Evolutionary conservation across 2,113 vertebrate genomes (phyloP).

Genomic region (Phalacrocorax aristotelis): DNA sequence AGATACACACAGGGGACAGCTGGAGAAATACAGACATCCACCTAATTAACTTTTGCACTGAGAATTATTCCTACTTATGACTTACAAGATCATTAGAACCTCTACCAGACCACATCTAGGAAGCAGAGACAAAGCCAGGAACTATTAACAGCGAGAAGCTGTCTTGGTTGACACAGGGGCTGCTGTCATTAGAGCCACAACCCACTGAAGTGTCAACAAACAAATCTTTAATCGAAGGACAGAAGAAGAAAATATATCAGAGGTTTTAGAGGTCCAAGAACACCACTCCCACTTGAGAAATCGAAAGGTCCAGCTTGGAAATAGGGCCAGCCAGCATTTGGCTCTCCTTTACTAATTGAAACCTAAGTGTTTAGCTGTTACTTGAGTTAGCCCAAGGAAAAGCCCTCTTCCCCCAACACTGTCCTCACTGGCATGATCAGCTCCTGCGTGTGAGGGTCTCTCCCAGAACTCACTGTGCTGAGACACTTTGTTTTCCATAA

Average conservation of each 20-base stretch:
- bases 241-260: background rate
- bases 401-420: background rate
- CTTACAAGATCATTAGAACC: background rate
- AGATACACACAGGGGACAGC: background rate
- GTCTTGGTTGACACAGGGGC: background rate
- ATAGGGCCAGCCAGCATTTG: background rate
- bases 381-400: background rate
- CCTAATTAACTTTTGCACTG: background rate
- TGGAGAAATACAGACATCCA: background rate
- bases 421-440: fast-evolving
- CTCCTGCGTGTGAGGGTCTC: background rate
- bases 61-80: background rate
- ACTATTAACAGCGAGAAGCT: background rate
- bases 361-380: background rate
- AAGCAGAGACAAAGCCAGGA: conserved; percentile 7
- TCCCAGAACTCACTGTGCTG: background rate
- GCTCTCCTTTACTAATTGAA: background rate
- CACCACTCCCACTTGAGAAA: background rate
- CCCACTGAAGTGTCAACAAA: background rate
- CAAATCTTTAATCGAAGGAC: background rate
- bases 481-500: background rate
- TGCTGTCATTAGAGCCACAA: background rate
- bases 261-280: background rate
- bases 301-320: background rate
- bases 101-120: background rate